phyloP scores from a whole-genome alignment of 2,888 invertebrate genomes.

The Parnassius smintheus region DNA sequence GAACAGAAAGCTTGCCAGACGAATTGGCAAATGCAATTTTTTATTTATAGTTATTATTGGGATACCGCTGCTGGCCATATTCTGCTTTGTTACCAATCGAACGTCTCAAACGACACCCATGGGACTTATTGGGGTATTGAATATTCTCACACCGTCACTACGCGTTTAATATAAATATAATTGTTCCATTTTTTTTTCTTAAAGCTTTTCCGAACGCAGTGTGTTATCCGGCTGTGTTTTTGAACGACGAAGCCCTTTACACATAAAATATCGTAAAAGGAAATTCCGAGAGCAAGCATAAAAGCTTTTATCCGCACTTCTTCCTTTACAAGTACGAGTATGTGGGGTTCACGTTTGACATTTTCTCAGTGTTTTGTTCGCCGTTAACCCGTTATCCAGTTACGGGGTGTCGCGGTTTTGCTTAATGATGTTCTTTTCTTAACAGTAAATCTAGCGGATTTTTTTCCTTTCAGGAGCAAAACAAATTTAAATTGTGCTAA shows the following conservation, averaged over 20 bases:
- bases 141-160: no score
- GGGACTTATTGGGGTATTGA: no score
- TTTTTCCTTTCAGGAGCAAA: conserved; percentile 26
- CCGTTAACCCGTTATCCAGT: conserved; percentile 29
- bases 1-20: no score
- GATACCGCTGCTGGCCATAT: no score
- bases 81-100: no score
- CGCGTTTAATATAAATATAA: no score
- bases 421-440: conserved; percentile 42
- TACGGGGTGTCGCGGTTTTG: conserved; percentile 25
- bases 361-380: conserved; percentile 26
- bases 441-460: conserved; percentile 24
- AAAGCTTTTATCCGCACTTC: background rate
- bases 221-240: background rate
- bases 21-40: no score
- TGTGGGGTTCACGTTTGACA: conserved; percentile 28
- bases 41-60: no score
- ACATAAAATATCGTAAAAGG: background rate
- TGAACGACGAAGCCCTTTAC: background rate
- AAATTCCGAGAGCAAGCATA: conserved; percentile 1
- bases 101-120: no score
- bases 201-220: background rate
- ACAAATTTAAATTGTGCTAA: background rate
- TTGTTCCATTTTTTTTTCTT: background rate
- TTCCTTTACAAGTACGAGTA: conserved; percentile 1